Base-by-base conservation (phyloP, 2,888 invertebrate species). In the Phrixothrix hirtus region DNA sequence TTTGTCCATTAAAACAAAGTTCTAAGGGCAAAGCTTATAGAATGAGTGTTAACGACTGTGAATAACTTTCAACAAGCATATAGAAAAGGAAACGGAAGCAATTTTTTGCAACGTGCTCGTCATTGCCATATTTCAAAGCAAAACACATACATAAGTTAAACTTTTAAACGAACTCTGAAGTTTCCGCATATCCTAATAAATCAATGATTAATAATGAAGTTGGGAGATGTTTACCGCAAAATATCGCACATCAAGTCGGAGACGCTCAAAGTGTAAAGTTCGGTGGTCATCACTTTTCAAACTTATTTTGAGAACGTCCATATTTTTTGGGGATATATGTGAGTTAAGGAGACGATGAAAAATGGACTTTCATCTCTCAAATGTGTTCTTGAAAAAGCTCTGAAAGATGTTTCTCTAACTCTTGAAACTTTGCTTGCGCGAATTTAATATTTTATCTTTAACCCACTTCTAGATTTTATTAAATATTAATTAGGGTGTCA, bases 171-270 rank as follows among this genome's bases (percentile, higher is more conserved):
- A 54, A 54, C 56, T 59, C 57, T 61, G 58, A 61, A 63, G 58
- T 61, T 63, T 53, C 51, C 60, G 54, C 60, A 64, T 62, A 65
- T 64, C 59, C 58, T 68, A 41, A 70, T 70, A 70, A 68, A 68
- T 69, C 68, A 66, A 60, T 65, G 69, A 69, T 69, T 70, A 68
- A 66, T 68, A 68, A 69, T 67, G 62, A 69, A 67, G 62, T 65
- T 64, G 60, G 65, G 61, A 49, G 58, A 56, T 54, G 63, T 63
- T 58, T 55, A 54, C 59, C 39, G 54, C 62, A 58, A 68, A 65
- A 65, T 68, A 68, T 65, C 53, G 58, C 61, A 52, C 63, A 63
- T 67, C 65, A 64, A 62, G 58, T 54, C 53, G 35, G 52, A 38
- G 57, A 60, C 57, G 58, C 58, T 62, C 63, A 61, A 61, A 65